Evolutionary conservation across 2,888 invertebrate genomes (phyloP), one percentile per base, ranked within the genome.

Genomic region (Acronicta aceris): DNA sequence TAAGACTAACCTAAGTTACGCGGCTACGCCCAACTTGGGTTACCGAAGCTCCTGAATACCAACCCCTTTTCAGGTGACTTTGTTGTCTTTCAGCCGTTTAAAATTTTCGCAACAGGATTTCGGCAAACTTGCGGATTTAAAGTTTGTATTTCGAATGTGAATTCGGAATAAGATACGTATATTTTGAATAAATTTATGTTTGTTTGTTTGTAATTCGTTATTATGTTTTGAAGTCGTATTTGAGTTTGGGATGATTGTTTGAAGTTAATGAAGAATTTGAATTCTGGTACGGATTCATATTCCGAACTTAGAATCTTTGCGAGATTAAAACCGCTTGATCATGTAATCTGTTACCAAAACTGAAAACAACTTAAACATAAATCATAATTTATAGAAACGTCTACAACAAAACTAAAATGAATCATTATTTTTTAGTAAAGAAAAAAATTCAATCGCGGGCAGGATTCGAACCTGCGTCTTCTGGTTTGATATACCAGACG

Each of bases 61-160:
- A 89, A 88, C 86, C 87, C 83, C 84, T 86, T 87, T 80, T 83
- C 91, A 92, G 91, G 91, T 92, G 90, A 91, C 91, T 93, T 90
- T 88, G 77, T 78, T 81, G 78, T 82, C 74, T 79, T 79, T 74
- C 77, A 74, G 69, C 77, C 74, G 83, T 87, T 86, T 84, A 83
- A 87, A 90, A 90, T 89, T 90, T 90, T 86, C 84, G 69, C 74
- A 76, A 71, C 80, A 80, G 81, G 79, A 84, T 85, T 82, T 83
- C 79, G 77, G 78, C 71, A 81, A 84, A 83, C 87, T 81, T 81
- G 68, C 76, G 88, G 90, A 89, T 91, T 89, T 86, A 85, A 88
- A 90, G 82, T 89, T 90, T 85, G 74, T 74, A 84, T 87, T 87
- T 81, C 78, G 80, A 87, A 89, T 86, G 86, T 81, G 81, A 81